Evolutionary conservation across 2,113 vertebrate species (phyloP), one percentile per base, ranked within the genome.

Genomic region (Notechis scutatus): DNA sequence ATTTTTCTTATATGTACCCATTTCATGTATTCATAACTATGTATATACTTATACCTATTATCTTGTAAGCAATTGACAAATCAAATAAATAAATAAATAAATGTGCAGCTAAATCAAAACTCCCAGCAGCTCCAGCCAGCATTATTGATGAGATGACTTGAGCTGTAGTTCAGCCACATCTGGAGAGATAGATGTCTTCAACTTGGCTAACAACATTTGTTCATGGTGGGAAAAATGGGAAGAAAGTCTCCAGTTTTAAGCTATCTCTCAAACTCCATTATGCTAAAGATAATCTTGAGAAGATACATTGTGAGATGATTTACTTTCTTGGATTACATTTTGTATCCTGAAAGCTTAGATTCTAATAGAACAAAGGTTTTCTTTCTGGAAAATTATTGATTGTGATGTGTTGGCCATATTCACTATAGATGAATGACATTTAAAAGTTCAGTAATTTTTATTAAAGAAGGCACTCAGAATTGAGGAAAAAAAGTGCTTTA

Each of bases 331-430:
- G 54, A 42, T 39, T 57, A 15, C 34, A 29, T 61, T 42, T 90
- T 42, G n/a, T 87, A 20, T 92, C 24, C 20, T 91, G 24, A 85
- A 61, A 50, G 29, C 29, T n/a, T 59, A 0, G 59, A 88, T 23
- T 81, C 92, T 1, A 0, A 91, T 93, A 94, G 93, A 95, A 64
- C 93, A 91, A 94, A 95, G 86, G 57, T 95, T 96, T 96, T 93
- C 94, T 92, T 96, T 92, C 88, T 89, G 93, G 90, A 86, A 56
- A 95, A 96, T 92, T 93, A 96, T 95, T 96, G 94, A 96, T 97
- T 95, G 95, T 96, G 96, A 52, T 94, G 94, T 96, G 86, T 92
- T 96, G 95, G 95, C 94, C 95, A 90, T 7, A 81, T 81, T 59
- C 95, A 88, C 85, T 96, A 81, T 11, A 42, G 34, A 57, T 94